Percentiles rank a stretch among this genome's conserved stretches.
Evolutionary conservation across 1,140 invertebrate species (phyloP).

Genomic region (Drosophila paulistorum): DNA sequence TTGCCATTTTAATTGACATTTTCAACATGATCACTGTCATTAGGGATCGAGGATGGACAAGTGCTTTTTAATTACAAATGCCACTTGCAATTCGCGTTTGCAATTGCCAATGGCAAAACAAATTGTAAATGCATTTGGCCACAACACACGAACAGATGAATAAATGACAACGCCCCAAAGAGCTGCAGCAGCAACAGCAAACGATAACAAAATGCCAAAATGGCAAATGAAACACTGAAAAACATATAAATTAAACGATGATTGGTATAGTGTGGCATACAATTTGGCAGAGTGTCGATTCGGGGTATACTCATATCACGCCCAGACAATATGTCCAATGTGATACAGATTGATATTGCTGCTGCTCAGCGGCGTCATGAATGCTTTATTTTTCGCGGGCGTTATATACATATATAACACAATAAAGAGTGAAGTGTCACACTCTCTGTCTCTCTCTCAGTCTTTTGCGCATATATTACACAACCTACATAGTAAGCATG

Average conservation of each 20-base stretch:
- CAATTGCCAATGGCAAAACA: conserved; percentile 35
- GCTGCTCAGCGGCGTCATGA: conserved; percentile 13
- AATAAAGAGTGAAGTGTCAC: conserved; percentile 31
- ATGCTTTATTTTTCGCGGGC: conserved; percentile 53
- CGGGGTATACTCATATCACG: conserved; percentile 27
- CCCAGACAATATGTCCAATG: neutral
- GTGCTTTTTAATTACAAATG: conserved; percentile 46
- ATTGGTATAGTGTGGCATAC: conserved; percentile 44
- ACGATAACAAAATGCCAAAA: conserved; percentile 53
- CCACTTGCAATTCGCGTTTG: conserved; percentile 29
- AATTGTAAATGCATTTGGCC: conserved; percentile 47
- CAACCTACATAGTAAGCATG: neutral
- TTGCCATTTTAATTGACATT: conserved; percentile 29
- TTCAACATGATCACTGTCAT: conserved; percentile 41
- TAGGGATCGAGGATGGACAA: conserved; percentile 35
- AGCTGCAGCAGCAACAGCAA: conserved; percentile 27
- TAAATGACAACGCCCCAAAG: conserved; percentile 49
- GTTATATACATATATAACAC: conserved; percentile 32
- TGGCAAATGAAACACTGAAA: conserved; percentile 57
- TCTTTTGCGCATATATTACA: neutral
- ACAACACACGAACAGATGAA: conserved; percentile 53
- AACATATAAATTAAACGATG: conserved; percentile 58
- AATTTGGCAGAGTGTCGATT: conserved; percentile 29
- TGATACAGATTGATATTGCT: conserved; percentile 16
- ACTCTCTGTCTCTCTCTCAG: neutral